Evolutionary conservation across 2,888 invertebrate species (phyloP), one percentile per base, ranked within the genome.

Genomic region (Ectropis crepuscularia): DNA sequence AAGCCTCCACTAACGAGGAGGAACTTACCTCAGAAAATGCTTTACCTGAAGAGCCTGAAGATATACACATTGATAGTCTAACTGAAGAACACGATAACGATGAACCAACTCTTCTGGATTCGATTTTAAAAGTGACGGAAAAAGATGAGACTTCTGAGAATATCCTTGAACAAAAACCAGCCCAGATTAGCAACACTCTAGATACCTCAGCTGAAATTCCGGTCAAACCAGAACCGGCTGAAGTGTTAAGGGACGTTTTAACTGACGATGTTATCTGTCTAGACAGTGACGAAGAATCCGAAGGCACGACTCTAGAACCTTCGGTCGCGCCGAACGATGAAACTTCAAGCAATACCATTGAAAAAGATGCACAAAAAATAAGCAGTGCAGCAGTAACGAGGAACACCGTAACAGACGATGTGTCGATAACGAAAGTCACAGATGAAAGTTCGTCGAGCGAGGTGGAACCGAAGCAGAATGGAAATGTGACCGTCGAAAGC

Each of bases 201-300:
- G 16, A 28, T 28, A 4, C 4, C 16, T 28, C 16, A 28, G 16
- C 16, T 28, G 16, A 28, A 28, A 28, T 28, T 28, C 16, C 16
- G 16, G 16, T 83, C 2, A 88, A 88, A 75, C 42, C 60, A 1
- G 86, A 86, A 68, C 72, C 75, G 0, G 69, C 71, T 5, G 67
- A 67, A 10, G 65, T 71, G 8, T 64, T 67, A 0, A 72, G 64
- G 10, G 49, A 48, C 5, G 8, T 8, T 4, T 12, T 57, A 5
- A 55, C 54, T 0, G 11, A 45, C 5, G 72, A 78, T 0, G 70
- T 86, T 0, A 79, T 88, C 37, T 87, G 86, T 49, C 69, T 91
- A 42, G 92, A 92, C 55, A 92, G 91, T 58, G 92, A 93, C 38
- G 92, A 92, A 0, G 92, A 91, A 4, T 7, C 38, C 5, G 78